These are phyloP conservation scores for Cistogaster globosa DNA, from an alignment of 2,888 invertebrate species.

Conservation along the genomic window DNA sequence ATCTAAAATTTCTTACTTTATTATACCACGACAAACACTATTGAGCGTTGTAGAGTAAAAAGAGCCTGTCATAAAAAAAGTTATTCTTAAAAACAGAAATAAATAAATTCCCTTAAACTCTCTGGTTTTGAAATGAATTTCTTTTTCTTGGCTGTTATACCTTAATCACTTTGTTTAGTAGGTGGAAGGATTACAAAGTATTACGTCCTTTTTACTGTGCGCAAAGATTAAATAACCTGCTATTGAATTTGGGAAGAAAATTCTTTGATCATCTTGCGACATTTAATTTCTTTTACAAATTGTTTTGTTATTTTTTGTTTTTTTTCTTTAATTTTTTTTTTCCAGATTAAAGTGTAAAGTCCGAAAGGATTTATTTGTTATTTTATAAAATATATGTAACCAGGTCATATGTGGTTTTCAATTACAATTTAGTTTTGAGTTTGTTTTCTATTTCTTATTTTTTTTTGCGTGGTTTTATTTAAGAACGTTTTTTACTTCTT, in stretches of 20 bases:
- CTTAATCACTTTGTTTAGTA: constrained; percentile 67
- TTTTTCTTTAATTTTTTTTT: background rate
- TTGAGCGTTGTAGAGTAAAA: background rate
- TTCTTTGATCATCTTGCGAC: constrained; percentile 68
- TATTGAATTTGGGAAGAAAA: constrained; percentile 26
- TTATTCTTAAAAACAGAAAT: constrained; percentile 43
- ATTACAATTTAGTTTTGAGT: constrained; percentile 41
- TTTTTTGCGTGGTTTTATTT: background rate
- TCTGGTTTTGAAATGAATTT: background rate
- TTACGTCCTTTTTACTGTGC: constrained; percentile 52
- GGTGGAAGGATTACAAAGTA: constrained; percentile 72
- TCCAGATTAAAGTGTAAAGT: constrained; percentile 24
- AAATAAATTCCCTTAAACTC: constrained; percentile 15
- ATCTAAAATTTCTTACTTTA: constrained; percentile 47
- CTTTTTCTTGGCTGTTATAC: constrained; percentile 8
- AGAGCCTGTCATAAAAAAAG: constrained; percentile 56
- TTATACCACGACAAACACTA: background rate
- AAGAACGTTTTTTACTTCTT: constrained; percentile 8
- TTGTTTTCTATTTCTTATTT: background rate
- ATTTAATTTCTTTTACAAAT: constrained; percentile 13
- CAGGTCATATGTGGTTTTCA: constrained; percentile 63
- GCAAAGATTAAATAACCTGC: constrained; percentile 47
- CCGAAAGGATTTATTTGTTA: constrained; percentile 64
- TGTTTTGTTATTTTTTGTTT: background rate
- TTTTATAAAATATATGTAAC: constrained; percentile 27